Base-by-base conservation (phyloP, 92 coral and sea anemone genomes). In the Porites divaricata region DNA sequence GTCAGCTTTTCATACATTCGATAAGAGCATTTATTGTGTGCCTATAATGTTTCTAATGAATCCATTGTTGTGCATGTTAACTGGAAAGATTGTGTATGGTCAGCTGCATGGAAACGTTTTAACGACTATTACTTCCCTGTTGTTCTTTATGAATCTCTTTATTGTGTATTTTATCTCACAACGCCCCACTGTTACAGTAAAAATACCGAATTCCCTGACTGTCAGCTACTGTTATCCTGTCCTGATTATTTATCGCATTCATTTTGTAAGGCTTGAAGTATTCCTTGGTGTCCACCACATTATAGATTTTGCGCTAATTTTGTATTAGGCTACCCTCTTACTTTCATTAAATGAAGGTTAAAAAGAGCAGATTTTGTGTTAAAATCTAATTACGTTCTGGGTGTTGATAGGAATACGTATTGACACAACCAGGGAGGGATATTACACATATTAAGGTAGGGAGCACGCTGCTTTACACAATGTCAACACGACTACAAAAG, bases 401-500 rank as follows among this genome's bases (percentile, higher is more conserved):
- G 88, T 76, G 81, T 75, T 56, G 78, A 84, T 84, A 75, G 49
- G 81, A 83, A 63, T 54, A n/a, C 69, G 61, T 87, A 87, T 87
- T 87, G 85, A 87, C 91, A 87, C 80, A 87, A 81, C 83, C 82
- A 59, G 82, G 87, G 87, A 72, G 91, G 86, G 72, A 74, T 73
- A 69, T 79, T 79, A 61, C 86, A 72, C 77, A 71, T 77, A 61
- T 80, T 85, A 77, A 72, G 80, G 52, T 45, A 66, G 90, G 67
- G 72, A 62, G 59, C 86, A 86, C 68, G 90, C 90, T 79, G 86
- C 79, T 83, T 63, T 79, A 72, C 62, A 81, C 78, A 81, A 66
- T 83, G 92, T 91, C 95, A 91, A 85, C 87, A 88, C 28, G 70
- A 83, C 75, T 88, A 81, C 87, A 80, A 88, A 88, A 88, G 95